Evolutionary conservation across 1,140 invertebrate species (phyloP).

Genomic region (Lucilia sericata): DNA sequence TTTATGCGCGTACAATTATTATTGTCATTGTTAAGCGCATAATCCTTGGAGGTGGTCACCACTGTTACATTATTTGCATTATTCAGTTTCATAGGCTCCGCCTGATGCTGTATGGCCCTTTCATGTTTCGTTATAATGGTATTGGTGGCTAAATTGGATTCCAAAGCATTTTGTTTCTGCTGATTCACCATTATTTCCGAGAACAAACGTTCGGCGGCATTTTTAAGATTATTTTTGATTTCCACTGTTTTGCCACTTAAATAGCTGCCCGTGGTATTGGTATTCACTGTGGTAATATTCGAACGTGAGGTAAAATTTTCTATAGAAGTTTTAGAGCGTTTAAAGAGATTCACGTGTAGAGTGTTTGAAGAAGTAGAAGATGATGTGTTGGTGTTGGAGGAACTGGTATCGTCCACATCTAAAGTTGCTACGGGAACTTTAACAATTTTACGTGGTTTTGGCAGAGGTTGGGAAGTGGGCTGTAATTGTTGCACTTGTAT

Average conservation of each 20-base stretch:
- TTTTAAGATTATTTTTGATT: slow-evolving; percentile 65
- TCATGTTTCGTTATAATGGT: slow-evolving; percentile 65
- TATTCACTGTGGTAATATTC: slow-evolving; percentile 44
- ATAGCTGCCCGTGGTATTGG: slow-evolving; percentile 43
- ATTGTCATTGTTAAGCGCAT: background rate
- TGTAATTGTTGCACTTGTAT: slow-evolving; percentile 50
- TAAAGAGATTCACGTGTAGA: slow-evolving; percentile 54
- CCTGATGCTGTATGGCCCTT: slow-evolving; percentile 58
- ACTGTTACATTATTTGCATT: slow-evolving; percentile 35
- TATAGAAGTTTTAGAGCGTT: slow-evolving; percentile 63
- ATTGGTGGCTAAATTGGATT: slow-evolving; percentile 37
- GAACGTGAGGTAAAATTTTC: slow-evolving; percentile 52
- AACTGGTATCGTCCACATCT: slow-evolving; percentile 57
- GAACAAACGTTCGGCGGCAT: slow-evolving; percentile 65
- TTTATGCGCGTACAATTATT: slow-evolving; percentile 57
- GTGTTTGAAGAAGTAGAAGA: slow-evolving; percentile 26
- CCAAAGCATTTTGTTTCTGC: slow-evolving; percentile 52
- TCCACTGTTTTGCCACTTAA: slow-evolving; percentile 61
- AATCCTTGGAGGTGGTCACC: slow-evolving; percentile 30
- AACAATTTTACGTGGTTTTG: slow-evolving; percentile 62
- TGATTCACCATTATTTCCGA: slow-evolving; percentile 66
- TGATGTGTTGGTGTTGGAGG: slow-evolving; percentile 26
- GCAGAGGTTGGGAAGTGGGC: slow-evolving; percentile 57
- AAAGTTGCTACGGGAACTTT: slow-evolving; percentile 62
- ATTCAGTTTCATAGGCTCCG: background rate